Base-by-base conservation (phyloP, 2,888 invertebrate species). In the Caenorhabditis wallacei region DNA sequence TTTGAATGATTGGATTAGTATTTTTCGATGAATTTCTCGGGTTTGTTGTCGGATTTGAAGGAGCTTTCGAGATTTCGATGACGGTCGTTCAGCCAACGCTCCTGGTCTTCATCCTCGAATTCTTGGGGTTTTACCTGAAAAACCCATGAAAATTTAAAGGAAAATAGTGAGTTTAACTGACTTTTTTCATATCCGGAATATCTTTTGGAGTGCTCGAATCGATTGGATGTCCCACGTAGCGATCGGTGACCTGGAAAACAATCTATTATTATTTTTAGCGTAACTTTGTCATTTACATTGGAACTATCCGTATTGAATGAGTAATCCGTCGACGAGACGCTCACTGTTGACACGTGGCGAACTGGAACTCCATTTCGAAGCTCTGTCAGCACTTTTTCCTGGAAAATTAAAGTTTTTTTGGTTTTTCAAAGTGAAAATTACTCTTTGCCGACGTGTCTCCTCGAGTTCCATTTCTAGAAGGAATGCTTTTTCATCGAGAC, bases 391-490 rank as follows among this genome's bases (percentile, higher is more conserved):
- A 75, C 66, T 61, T 76, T 71, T 2, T 70, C 75, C 75, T 76
- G 69, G 51, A 81, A 64, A 43, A 51, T n/a, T 30, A 26, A 48
- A 48, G n/a, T 43, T 70, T 20, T 5, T 54, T 54, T 56, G 1
- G 16, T 11, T 26, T n/a, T n/a, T n/a, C 16, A 54, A 63, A 48
- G 16, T 37, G 0, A 16, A 20, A 18, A 2, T 5, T 72, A 80
- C 80, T 35, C 54, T 46, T 40, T 82, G 46, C 3, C 75, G 30
- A 51, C 46, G 75, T 2, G 66, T 70, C 46, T 82, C 81, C 46
- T 76, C 76, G 18, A 82, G 59, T 26, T 82, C 81, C 81, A 82
- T 82, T 46, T 82, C 81, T 10, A 82, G 61, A n/a, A 82, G 59
- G 46, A 82, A 82, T 20, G 59, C 53, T 20, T 82, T 82, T 26